Base-by-base conservation (phyloP, 2,888 invertebrate genomes). In the Hydriomena furcata region DNA sequence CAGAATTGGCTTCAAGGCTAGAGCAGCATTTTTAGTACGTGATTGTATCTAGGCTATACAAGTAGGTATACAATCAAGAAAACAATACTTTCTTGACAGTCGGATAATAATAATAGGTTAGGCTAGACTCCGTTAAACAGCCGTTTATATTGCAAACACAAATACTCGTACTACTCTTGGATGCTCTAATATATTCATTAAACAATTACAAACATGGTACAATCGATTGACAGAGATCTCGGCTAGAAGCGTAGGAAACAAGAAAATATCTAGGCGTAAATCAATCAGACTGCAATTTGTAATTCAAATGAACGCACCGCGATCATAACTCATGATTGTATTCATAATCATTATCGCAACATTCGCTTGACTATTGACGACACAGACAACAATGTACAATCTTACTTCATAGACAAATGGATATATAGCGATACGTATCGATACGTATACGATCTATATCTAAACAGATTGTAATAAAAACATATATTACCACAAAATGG, bases 301-400 rank as follows among this genome's bases (percentile, higher is more conserved):
- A 48, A 52, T 55, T 55, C 37, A 48, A 61, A 61, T 55, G 31
- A 43, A 42, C 21, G 40, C 38, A 40, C 21, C 23, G 20, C 32
- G 51, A 23, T 46, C 47, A 56, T 51, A 58, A 52, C 37, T 56
- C 35, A 43, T 43, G 44, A 44, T 44, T 41, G 49, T 41, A 46
- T 49, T 41, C 30, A 55, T 46, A 52, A 55, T 51, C 42, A 49
- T 41, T 54, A 58, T 50, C 37, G 8, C 20, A 34, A 45, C 10
- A 38, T 37, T 35, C 17, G 27, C 38, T n/a, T n/a, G 12, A 38
- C 12, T 58, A 54, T 46, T 54, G 49, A 52, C 4, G 4, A 57
- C 43, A 50, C 55, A 37, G 25, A 28, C 28, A 21, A 68, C 66
- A 66, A 65, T 47, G 37, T 37, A 37, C 35, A 17, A 4, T 2